Percentiles rank a stretch among this genome's conserved stretches.
Evolutionary conservation across 53 echinoderm and acorn worm species (phyloP).

Genomic region (Zoroaster sp.): DNA sequence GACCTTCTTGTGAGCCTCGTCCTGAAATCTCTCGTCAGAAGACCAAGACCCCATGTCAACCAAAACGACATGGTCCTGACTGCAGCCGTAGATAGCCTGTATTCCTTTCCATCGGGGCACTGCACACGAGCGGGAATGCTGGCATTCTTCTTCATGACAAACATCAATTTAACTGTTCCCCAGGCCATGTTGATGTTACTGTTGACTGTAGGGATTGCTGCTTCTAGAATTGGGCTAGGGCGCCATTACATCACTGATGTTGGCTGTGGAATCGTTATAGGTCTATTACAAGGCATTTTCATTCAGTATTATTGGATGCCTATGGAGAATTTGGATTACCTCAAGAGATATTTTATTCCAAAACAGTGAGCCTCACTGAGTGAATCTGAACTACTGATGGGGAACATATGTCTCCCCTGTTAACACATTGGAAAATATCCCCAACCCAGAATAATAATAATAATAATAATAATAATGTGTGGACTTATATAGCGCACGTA

Average conservation of each 20-base stretch:
- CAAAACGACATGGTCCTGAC: slow-evolving; percentile 85
- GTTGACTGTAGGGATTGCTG: slow-evolving; percentile 66
- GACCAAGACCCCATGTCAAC: slow-evolving; percentile 79
- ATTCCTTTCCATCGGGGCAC: slow-evolving; percentile 97
- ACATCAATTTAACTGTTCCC: slow-evolving; percentile 24
- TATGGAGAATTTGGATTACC: background rate
- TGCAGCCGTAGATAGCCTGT: slow-evolving; percentile 80
- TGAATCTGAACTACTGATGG: too few species aligned
- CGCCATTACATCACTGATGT: slow-evolving; percentile 90
- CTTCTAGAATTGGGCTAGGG: slow-evolving; percentile 78
- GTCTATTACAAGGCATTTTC: slow-evolving; percentile 69
- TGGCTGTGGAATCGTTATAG: slow-evolving; percentile 77
- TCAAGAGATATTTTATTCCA: slow-evolving; percentile 22
- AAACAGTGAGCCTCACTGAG: too few species aligned
- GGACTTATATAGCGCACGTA: too few species aligned
- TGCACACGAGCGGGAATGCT: slow-evolving; percentile 87
- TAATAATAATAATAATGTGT: too few species aligned
- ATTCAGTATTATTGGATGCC: slow-evolving; percentile 68
- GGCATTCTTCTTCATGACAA: slow-evolving; percentile 57
- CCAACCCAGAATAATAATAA: too few species aligned
- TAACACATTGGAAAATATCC: too few species aligned
- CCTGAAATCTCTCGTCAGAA: slow-evolving; percentile 74
- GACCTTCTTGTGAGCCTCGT: slow-evolving; percentile 72
- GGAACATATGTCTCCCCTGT: too few species aligned
- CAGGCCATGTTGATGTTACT: background rate